A percentile compares a stretch with the other conserved stretches of the same genome.
Conservation (phyloP, 2,888 invertebrate genomes). For the Xestia c-nigrum region DNA sequence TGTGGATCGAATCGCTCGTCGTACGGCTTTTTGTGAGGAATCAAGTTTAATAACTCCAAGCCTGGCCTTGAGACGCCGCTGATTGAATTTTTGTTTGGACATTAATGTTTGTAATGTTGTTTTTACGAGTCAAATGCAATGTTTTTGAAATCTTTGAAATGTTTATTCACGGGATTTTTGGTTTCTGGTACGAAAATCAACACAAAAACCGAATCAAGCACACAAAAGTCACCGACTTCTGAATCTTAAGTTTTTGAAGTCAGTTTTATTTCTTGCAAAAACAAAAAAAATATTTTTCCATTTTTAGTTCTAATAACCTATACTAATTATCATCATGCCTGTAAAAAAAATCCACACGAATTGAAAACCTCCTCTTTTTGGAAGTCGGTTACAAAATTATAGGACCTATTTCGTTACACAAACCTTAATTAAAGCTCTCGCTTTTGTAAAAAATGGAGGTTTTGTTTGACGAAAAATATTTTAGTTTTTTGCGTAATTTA, state of each 20-base stretch:
- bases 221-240: too few species aligned
- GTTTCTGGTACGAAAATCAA: neutral
- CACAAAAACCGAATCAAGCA: neutral
- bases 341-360: too few species aligned
- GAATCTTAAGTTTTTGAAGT: too few species aligned
- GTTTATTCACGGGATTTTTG: neutral
- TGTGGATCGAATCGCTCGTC: constrained; percentile 68
- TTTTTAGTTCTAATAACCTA: too few species aligned
- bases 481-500: neutral
- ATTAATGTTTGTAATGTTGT: constrained; percentile 50
- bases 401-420: neutral
- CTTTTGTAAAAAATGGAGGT: neutral
- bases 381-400: too few species aligned
- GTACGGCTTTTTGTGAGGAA: constrained; percentile 65
- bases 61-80: constrained; percentile 62
- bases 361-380: too few species aligned
- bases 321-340: too few species aligned
- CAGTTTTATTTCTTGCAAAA: too few species aligned
- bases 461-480: neutral
- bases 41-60: constrained; percentile 68
- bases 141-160: neutral
- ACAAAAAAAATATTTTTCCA: too few species aligned
- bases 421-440: neutral
- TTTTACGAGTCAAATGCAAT: constrained; percentile 21
- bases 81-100: constrained; percentile 63